Conservation (phyloP, 2,797 vertebrate species). For the Anniella stebbinsi region DNA sequence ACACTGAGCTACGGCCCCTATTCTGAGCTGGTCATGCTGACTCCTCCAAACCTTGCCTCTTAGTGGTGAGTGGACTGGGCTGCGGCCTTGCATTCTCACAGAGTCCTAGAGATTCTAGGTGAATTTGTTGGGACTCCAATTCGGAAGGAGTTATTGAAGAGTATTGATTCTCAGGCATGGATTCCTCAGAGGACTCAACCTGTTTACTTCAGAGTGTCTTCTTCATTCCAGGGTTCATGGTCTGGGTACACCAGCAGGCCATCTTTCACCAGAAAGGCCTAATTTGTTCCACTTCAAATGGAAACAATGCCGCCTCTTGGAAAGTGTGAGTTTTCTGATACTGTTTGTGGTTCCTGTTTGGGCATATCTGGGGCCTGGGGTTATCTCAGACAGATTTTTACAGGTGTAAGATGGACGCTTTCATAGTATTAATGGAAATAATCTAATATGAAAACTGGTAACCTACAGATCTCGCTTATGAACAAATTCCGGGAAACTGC, state of each 20-base stretch:
- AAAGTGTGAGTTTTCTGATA: not conserved
- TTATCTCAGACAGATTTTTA: not conserved
- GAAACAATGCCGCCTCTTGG: not conserved
- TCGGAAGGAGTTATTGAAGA: no score
- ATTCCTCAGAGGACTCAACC: no score
- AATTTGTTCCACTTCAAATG: not conserved
- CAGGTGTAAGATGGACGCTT: not conserved
- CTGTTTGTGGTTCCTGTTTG: not conserved
- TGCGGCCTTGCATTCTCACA: no score
- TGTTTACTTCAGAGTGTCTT: no score
- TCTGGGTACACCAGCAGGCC: not conserved
- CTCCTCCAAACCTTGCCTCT: no score
- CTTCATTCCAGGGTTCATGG: no score
- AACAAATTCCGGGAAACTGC: not conserved
- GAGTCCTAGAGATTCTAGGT: no score
- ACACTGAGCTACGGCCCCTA: no score
- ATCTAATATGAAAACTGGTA: not conserved
- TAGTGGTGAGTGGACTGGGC: no score
- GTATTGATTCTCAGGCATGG: no score
- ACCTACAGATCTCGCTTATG: not conserved
- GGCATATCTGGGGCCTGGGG: not conserved
- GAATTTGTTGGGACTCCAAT: no score
- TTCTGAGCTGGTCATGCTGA: no score
- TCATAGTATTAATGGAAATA: not conserved
- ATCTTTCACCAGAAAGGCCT: not conserved